A percentile compares a stretch with the other conserved stretches of the same genome.
These are phyloP conservation scores for Kryphioiulus occultus DNA, from an alignment of 2,888 invertebrate species.

Conservation along the genomic window DNA sequence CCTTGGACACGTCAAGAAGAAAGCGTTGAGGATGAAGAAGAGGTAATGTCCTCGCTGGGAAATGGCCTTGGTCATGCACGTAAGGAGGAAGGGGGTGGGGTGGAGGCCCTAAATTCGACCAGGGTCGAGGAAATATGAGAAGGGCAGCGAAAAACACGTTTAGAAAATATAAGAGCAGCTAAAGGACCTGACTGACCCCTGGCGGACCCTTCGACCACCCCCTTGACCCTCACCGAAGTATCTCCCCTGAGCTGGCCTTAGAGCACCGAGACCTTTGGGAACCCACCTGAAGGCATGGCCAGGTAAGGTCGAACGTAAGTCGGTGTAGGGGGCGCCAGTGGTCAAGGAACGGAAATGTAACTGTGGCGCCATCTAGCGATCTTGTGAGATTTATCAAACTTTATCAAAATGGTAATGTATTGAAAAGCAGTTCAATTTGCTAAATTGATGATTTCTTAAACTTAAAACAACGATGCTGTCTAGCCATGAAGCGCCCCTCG, in stretches of 20 bases:
- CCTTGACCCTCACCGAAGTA: neutral
- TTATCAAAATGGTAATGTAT: too few species aligned
- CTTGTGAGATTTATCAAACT: too few species aligned
- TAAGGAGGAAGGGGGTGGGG: neutral
- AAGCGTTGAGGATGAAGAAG: neutral
- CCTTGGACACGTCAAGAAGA: neutral
- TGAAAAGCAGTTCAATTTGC: too few species aligned
- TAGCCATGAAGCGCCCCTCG: too few species aligned
- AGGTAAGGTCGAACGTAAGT: neutral
- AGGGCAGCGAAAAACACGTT: neutral
- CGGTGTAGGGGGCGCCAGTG: neutral
- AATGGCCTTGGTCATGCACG: constrained; percentile 25
- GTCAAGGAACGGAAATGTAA: neutral
- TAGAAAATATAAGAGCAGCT: neutral
- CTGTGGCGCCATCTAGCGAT: neutral
- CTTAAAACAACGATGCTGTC: too few species aligned
- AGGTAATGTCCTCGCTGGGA: constrained; percentile 12
- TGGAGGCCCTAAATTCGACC: neutral
- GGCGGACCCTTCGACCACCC: too few species aligned
- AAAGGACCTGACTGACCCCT: neutral
- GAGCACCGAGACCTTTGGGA: neutral
- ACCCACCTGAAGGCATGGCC: neutral
- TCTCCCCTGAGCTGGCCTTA: neutral
- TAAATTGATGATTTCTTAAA: too few species aligned
- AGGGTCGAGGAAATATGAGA: neutral